Conservation (phyloP, 2,113 vertebrate species). For the Lontra canadensis region DNA sequence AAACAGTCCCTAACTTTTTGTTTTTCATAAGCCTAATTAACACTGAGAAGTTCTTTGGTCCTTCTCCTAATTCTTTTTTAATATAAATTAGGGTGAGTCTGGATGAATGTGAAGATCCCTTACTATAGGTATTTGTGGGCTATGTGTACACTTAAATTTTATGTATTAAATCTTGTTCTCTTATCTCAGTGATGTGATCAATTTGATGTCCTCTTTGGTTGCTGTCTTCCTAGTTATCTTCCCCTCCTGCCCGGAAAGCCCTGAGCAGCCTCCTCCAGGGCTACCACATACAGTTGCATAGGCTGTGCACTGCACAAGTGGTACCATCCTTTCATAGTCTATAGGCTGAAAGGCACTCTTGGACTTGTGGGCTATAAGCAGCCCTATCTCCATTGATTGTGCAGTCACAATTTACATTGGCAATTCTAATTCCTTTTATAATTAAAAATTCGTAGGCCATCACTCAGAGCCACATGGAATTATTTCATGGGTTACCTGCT, state of each 20-base stretch:
- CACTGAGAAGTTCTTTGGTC: background rate
- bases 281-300: background rate
- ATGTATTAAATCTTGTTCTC: background rate
- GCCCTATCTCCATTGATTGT: background rate
- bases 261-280: background rate
- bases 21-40: background rate
- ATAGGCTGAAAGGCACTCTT: background rate
- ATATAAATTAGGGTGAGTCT: background rate
- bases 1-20: background rate
- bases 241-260: background rate
- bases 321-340: background rate
- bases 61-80: background rate
- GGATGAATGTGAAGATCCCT: background rate
- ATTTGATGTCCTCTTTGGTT: background rate
- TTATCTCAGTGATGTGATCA: background rate
- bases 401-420: constrained; percentile 37
- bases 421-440: constrained; percentile 44
- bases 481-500: constrained; percentile 51
- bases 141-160: background rate
- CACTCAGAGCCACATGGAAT: constrained; percentile 58
- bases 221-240: background rate
- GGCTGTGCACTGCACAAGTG: background rate
- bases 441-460: constrained; percentile 43
- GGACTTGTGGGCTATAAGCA: background rate
- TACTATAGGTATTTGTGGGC: background rate